These are phyloP conservation scores for Eidolon dupreanum DNA, from an alignment of 2,797 vertebrate genomes.

Conservation along the genomic window DNA sequence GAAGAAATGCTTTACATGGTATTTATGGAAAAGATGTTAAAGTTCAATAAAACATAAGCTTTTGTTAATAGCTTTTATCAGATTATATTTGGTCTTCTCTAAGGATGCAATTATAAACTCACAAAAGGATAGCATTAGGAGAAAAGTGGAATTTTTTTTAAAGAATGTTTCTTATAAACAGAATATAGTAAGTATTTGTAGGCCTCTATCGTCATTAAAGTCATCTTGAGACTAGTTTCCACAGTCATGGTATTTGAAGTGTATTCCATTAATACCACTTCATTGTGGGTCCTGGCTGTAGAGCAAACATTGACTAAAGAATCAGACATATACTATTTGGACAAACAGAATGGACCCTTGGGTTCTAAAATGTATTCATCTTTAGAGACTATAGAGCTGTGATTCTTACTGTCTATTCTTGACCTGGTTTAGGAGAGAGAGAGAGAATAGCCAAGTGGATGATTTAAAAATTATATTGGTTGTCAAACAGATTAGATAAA, in stretches of 20 bases:
- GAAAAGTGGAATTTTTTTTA: background rate
- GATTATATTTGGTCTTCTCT: background rate
- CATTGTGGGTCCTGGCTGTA: background rate
- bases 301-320: background rate
- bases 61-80: background rate
- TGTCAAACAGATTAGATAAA: conserved; percentile 23
- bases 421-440: background rate
- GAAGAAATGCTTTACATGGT: conserved; percentile 27
- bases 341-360: background rate
- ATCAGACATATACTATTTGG: background rate
- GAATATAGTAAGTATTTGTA: background rate
- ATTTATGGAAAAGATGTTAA: conserved; percentile 24
- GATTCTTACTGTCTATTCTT: background rate
- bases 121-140: background rate
- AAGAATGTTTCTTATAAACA: background rate
- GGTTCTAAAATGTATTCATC: background rate
- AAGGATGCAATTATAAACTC: background rate
- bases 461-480: background rate
- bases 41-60: conserved; percentile 21
- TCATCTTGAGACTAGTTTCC: background rate
- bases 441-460: background rate
- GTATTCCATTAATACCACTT: background rate
- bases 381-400: background rate
- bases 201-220: background rate
- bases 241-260: conserved; percentile 20